These are phyloP conservation scores for Scaptomyza montana DNA, from an alignment of 1,140 invertebrate genomes.

Conservation along the genomic window DNA sequence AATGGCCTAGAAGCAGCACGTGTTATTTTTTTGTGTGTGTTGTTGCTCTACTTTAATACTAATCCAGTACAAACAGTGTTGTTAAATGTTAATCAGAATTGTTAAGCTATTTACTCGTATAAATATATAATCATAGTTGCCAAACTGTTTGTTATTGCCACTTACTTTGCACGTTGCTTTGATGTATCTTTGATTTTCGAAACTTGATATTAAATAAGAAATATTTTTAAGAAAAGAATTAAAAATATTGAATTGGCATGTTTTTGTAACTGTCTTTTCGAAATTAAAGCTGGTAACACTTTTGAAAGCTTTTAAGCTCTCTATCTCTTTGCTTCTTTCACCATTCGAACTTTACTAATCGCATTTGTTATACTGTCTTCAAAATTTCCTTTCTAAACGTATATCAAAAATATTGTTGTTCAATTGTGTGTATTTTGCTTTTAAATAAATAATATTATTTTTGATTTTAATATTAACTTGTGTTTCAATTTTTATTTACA, in stretches of 20 bases:
- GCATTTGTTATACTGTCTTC: conserved; percentile 8
- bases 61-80: conserved; percentile 13
- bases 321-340: conserved; percentile 13
- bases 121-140: conserved; percentile 30
- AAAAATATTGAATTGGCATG: conserved; percentile 59
- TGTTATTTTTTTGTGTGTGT: conserved; percentile 35
- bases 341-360: conserved; percentile 15
- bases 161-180: conserved; percentile 59
- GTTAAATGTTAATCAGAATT: conserved; percentile 32
- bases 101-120: conserved; percentile 17
- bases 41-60: conserved; percentile 38
- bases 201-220: conserved; percentile 13
- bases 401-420: conserved; percentile 30
- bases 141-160: conserved; percentile 11
- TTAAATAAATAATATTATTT: not conserved
- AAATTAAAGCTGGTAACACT: conserved; percentile 52
- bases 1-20: conserved; percentile 45
- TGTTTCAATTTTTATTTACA: conserved; percentile 57
- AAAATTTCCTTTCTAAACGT: conserved; percentile 13
- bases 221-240: conserved; percentile 19
- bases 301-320: conserved; percentile 41
- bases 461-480: conserved; percentile 26
- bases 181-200: conserved; percentile 17
- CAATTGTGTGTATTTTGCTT: conserved; percentile 43
- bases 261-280: conserved; percentile 43